Base-by-base conservation (phyloP, 2,888 invertebrate species). In the Eupeodes luniger region DNA sequence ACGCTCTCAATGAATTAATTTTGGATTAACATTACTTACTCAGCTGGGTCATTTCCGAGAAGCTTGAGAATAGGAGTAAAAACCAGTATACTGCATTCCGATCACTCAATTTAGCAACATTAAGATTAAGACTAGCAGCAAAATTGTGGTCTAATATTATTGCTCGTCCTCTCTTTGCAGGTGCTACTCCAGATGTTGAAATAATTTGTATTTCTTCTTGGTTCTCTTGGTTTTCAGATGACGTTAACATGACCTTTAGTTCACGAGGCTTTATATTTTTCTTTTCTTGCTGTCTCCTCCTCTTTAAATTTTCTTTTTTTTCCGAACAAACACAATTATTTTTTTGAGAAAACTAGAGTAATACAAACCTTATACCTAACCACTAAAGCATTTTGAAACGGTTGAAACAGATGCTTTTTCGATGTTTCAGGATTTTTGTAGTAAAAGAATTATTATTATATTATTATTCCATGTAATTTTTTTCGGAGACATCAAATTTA, bases 61-160 rank as follows among this genome's bases (percentile, higher is more conserved):
- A 16, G 55, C 10, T 19, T 19, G 3, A 55, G 10, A 55, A 19
- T 7, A 19, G 19, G 19, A 55, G 55, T 55, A 5, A 16, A 19
- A 19, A 55, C 55, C 55, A 19, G n/a, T n/a, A 55, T 55, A 10
- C 55, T 55, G 55, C 55, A 55, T 55, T 55, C 19, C 55, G 55
- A 55, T 55, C 55, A 55, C 19, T 16, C 19, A 55, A 0, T 66
- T 66, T 47, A 34, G 34, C 62, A 62, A 62, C 62, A 40, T 62
- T 40, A 62, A 62, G 62, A 40, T 62, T 40, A 62, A 62, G 62
- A 62, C 62, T 34, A 40, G 62, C 62, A 10, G 62, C 62, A 14
- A 36, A 62, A 40, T 62, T 62, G 36, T 62, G 6, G 40, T 36
- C 64, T 47, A 62, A 6, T 36, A 62, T 62, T 62, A 40, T 40